Base-by-base conservation (phyloP, 2,113 vertebrate species). In the Stegostoma tigrinum region DNA sequence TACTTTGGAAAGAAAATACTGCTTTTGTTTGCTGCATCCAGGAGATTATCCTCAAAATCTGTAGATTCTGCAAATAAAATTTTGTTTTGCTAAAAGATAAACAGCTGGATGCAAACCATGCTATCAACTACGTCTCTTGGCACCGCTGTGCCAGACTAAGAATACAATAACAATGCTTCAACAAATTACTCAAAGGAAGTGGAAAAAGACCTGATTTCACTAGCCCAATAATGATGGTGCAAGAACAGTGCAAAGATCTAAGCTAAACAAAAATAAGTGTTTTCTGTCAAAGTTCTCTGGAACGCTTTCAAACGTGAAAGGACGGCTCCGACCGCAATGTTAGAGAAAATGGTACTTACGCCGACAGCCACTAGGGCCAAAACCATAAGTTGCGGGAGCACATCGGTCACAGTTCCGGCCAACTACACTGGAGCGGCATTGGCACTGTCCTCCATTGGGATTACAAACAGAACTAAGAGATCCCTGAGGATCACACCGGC, bases 401-500 rank as follows among this genome's bases (percentile, higher is more conserved):
- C 99, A 99, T 96, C 96, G 97, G 97, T 99, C 97, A 0, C 99
- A 99, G 96, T 98, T 98, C 95, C 98, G 98, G 94, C 99, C 99
- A 0, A 98, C 98, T 5, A 99, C 98, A 0, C 99, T 99, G 3
- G 98, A 98, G 0, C 99, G 98, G 96, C 99, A 99, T 95, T 98
- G 98, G 96, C 99, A 99, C 96, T 99, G 98, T 48, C 99, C 99
- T 94, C 99, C 99, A 0, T 75, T 98, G 87, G 99, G 98, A 96
- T 99, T 98, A 0, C 99, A 99, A 96, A 99, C 98, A 0, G 98
- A 98, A 96, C 99, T 99, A 95, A 99, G 96, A 0, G 99, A 99
- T 45, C 99, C 99, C 97, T 99, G 99, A 0, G 98, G 98, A 97
- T 99, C 98, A 93, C 99, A 99, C 89, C 98, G 97, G 96, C 99